A percentile compares a stretch with the other conserved stretches of the same genome.
Evolutionary conservation across 1,140 invertebrate genomes (phyloP).

Genomic region (Drosophila kepulauana): DNA sequence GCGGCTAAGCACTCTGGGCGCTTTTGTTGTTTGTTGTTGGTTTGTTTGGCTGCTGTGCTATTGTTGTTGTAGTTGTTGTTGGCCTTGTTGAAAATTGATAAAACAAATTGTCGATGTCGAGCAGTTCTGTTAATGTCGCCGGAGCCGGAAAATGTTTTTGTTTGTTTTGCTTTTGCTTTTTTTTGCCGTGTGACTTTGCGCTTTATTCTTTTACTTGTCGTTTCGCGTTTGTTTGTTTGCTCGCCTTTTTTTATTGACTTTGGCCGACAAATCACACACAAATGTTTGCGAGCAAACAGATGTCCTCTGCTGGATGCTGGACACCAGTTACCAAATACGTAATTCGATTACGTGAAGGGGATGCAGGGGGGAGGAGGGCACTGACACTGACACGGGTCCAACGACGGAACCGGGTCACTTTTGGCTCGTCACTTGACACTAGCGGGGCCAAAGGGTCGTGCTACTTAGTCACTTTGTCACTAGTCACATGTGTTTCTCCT

Average conservation of each 20-base stretch:
- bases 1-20: conserved; percentile 75
- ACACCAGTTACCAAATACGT: conserved; percentile 8
- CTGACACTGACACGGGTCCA: conserved; percentile 5
- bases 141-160: conserved; percentile 84
- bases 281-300: conserved; percentile 66
- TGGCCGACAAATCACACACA: conserved; percentile 41
- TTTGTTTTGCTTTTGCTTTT: conserved; percentile 70
- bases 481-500: conserved; percentile 24
- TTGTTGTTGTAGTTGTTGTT: conserved; percentile 49
- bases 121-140: conserved; percentile 84
- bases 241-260: conserved; percentile 46
- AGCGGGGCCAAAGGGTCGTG: conserved; percentile 17
- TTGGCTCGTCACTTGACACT: conserved; percentile 10
- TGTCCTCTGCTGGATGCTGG: conserved; percentile 42
- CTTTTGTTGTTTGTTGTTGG: conserved; percentile 73
- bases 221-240: conserved; percentile 2
- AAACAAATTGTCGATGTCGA: conserved; percentile 84
- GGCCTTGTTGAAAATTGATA: conserved; percentile 83
- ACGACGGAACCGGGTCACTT: conserved; percentile 17
- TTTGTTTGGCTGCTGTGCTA: conserved; percentile 44
- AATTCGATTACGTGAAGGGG: not conserved
- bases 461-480: conserved; percentile 16
- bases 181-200: conserved; percentile 72
- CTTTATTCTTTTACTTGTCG: conserved; percentile 54
- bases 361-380: not conserved